Percentiles rank a stretch among this genome's conserved stretches.
Conservation (phyloP, 2,888 invertebrate genomes). For the Caenorhabditis wallacei region DNA sequence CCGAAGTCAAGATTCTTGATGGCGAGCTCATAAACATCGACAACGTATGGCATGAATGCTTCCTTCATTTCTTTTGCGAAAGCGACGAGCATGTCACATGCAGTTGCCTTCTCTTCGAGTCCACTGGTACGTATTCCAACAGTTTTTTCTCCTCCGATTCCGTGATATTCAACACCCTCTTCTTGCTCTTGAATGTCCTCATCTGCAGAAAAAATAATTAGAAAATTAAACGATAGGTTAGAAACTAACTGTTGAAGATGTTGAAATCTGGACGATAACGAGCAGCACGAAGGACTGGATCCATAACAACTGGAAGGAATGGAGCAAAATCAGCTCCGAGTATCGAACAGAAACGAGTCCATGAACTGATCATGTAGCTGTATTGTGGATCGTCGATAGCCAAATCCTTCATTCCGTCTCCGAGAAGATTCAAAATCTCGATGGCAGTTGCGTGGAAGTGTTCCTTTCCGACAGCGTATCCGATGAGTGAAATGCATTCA, state of each 20-base stretch:
- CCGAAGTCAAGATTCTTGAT: constrained; percentile 93
- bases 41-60: constrained; percentile 88
- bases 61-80: constrained; percentile 95
- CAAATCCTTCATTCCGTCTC: constrained; percentile 66
- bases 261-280: constrained; percentile 95
- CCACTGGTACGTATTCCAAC: constrained; percentile 95
- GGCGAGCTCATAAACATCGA: constrained; percentile 86
- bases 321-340: constrained; percentile 86
- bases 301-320: constrained; percentile 96
- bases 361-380: constrained; percentile 97
- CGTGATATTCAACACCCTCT: constrained; percentile 89
- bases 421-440: constrained; percentile 86
- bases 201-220: too few relatives aligned
- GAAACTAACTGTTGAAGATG: constrained; percentile 89
- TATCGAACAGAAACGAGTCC: constrained; percentile 96
- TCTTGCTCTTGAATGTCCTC: constrained; percentile 89
- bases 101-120: constrained; percentile 95
- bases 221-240: too few relatives aligned
- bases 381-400: constrained; percentile 85
- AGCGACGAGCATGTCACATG: constrained; percentile 96
- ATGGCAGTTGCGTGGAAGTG: constrained; percentile 92
- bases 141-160: constrained; percentile 85
- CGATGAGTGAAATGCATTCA: constrained; percentile 98
- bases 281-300: constrained; percentile 93
- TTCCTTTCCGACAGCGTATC: constrained; percentile 86